Percentiles rank a stretch among this genome's conserved stretches.
Evolutionary conservation across 2,797 vertebrate species (phyloP).

Genomic region (Uromys caudimaculatus): DNA sequence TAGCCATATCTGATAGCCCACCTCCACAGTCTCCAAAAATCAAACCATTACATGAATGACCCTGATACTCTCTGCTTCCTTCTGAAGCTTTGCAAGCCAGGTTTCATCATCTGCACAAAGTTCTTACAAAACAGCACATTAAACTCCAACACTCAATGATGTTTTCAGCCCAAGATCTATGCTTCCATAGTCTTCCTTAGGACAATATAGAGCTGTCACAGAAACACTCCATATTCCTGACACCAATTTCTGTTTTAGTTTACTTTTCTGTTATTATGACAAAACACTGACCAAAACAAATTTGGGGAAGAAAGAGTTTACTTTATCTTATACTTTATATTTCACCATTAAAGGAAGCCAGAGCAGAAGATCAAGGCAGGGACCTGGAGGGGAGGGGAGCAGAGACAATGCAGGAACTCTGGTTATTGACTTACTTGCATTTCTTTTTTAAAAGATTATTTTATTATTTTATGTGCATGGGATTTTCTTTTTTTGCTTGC

Average conservation of each 20-base stretch:
- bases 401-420: neutral
- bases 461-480: neutral
- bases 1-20: no score
- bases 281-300: neutral
- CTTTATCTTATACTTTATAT: neutral
- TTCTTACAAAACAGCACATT: neutral
- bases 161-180: neutral
- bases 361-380: neutral
- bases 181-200: neutral
- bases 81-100: no score
- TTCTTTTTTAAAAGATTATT: neutral
- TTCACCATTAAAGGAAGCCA: neutral
- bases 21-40: no score
- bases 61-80: neutral
- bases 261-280: neutral
- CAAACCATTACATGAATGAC: neutral
- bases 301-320: neutral
- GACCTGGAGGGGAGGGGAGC: no score
- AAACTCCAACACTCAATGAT: neutral
- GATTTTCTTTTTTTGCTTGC: neutral
- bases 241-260: neutral
- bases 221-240: neutral
- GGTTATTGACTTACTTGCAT: neutral
- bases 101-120: no score
- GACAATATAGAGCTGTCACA: neutral